Conservation (phyloP, 2,888 invertebrate species). For the Scaptomyza tumidula region DNA sequence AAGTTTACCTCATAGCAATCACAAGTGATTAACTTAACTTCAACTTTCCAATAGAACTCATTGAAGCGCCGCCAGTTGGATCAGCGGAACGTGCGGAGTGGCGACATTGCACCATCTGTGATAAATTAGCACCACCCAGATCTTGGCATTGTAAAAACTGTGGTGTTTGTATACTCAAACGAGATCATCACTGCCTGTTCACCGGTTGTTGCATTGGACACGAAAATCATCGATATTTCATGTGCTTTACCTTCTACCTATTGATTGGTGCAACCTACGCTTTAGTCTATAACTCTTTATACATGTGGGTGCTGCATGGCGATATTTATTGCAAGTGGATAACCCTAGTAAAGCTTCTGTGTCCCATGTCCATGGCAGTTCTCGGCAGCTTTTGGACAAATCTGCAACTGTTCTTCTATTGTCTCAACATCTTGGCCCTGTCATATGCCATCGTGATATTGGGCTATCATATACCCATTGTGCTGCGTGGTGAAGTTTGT, state of each 20-base stretch:
- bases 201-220: constrained; percentile 95
- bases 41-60: neutral
- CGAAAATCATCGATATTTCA: constrained; percentile 93
- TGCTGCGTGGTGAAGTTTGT: constrained; percentile 89
- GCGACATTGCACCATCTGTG: constrained; percentile 91
- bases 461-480: constrained; percentile 89
- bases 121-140: constrained; percentile 90
- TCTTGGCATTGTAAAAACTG: constrained; percentile 96
- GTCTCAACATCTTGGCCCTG: constrained; percentile 89
- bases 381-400: constrained; percentile 88
- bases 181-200: constrained; percentile 96
- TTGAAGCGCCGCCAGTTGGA: constrained; percentile 18
- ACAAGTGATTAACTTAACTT: neutral
- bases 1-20: constrained; percentile 54
- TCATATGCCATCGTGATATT: constrained; percentile 89
- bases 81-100: constrained; percentile 84
- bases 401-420: constrained; percentile 88
- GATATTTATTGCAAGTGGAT: constrained; percentile 84
- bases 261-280: constrained; percentile 90
- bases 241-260: constrained; percentile 90
- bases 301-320: constrained; percentile 85
- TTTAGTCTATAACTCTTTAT: constrained; percentile 89
- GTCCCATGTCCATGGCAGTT: constrained; percentile 90
- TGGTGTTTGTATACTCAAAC: constrained; percentile 91
- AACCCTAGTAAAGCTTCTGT: constrained; percentile 88